A percentile compares a stretch with the other conserved stretches of the same genome.
Conservation (phyloP, 1,140 invertebrate species). For the Paraescarpia echinospica region DNA sequence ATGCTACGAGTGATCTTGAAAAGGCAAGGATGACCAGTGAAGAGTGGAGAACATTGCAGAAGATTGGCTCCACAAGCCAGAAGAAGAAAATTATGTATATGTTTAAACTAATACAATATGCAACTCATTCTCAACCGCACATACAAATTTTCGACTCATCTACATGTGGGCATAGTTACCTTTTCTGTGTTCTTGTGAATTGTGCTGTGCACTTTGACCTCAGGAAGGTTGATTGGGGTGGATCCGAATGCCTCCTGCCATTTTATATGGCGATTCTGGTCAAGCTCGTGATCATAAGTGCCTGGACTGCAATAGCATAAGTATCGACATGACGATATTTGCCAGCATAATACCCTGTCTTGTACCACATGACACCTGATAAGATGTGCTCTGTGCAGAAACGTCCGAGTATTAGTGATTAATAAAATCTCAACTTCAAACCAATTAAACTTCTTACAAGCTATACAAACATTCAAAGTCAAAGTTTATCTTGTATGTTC, state of each 20-base stretch:
- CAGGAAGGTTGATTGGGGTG: conserved; percentile 47
- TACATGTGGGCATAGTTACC: conserved; percentile 32
- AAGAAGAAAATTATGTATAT: too few species aligned
- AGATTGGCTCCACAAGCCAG: too few species aligned
- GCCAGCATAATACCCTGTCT: neutral
- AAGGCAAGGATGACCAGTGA: too few species aligned
- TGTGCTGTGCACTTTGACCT: conserved; percentile 49
- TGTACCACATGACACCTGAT: neutral
- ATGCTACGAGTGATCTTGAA: too few species aligned
- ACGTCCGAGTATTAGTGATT: conserved; percentile 12
- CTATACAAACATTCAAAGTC: conserved; percentile 2
- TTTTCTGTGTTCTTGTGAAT: conserved; percentile 56
- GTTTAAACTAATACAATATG: too few species aligned
- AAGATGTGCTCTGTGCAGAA: neutral
- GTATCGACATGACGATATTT: neutral
- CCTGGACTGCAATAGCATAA: conserved; percentile 43
- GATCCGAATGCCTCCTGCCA: conserved; percentile 58
- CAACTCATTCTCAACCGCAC: neutral
- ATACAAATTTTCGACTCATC: too few species aligned
- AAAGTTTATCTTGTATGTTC: neutral
- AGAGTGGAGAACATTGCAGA: too few species aligned
- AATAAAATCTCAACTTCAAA: neutral
- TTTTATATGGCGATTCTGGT: conserved; percentile 50
- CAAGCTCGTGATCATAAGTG: conserved; percentile 51
- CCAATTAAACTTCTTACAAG: neutral